Base-by-base conservation (phyloP, 2,888 invertebrate species). In the Drosophila histrio region DNA sequence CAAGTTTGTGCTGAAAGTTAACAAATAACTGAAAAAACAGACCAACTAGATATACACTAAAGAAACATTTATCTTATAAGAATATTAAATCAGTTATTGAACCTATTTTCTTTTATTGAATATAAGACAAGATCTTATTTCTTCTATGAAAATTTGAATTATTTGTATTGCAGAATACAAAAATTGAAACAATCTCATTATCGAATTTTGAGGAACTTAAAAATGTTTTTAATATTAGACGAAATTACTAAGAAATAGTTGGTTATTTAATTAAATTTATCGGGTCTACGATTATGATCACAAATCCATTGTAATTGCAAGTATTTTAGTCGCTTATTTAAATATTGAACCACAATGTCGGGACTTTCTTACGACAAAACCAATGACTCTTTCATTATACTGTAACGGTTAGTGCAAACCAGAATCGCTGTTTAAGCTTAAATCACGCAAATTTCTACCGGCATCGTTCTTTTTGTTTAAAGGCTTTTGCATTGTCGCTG, bases 401-500 rank as follows among this genome's bases (percentile, higher is more conserved):
- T 15, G 17, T 8, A 2, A 30, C 34, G 28, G 9, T 0, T 15
- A 6, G 26, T 7, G 46, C n/a, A 36, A 50, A 13, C 11, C 3
- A 36, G 8, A 49, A 53, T 8, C n/a, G 38, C 49, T 46, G 39
- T 2, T 58, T 21, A 28, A 52, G 49, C 32, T 38, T 15, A 47
- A 65, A 70, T 56, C 36, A 59, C 43, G 30, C 34, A 30, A 26
- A 41, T 22, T 50, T 41, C 62, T 60, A 54, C 41, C 38, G 38
- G 63, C 60, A 52, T 44, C 39, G 41, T 60, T 65, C 52, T 58
- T 69, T 68, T 66, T 62, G 84, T 52, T 80, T 75, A 72, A 70
- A 80, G 52, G 63, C 47, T 22, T 59, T 44, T 57, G 77, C 75
- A 72, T 68, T 79, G 70, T 73, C 80, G 86, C 77, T 87, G 87